Percentiles rank a stretch among this genome's conserved stretches.
These are phyloP conservation scores for Drosophila percnosoma DNA, from an alignment of 2,888 invertebrate genomes.

Conservation along the genomic window DNA sequence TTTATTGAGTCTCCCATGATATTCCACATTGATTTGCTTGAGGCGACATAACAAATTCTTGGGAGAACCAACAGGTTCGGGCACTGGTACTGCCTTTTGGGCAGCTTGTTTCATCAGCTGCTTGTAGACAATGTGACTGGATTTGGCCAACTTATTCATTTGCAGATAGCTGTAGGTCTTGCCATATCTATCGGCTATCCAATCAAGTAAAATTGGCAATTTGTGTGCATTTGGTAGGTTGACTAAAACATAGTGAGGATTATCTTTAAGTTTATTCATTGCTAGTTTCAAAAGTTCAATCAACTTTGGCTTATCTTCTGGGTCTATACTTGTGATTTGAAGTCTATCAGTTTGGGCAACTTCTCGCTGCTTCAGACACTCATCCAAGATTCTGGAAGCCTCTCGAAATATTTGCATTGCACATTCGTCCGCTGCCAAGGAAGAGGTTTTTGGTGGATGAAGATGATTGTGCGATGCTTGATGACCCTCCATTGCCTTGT, in stretches of 20 bases:
- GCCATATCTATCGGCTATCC: slow-evolving; percentile 70
- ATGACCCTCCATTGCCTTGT: not conserved
- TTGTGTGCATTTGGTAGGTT: slow-evolving; percentile 72
- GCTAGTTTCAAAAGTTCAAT: slow-evolving; percentile 50
- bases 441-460: not conserved
- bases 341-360: not conserved
- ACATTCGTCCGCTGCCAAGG: slow-evolving; percentile 22
- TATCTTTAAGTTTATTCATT: slow-evolving; percentile 48
- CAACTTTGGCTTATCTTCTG: slow-evolving; percentile 52
- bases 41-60: not conserved
- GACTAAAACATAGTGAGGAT: slow-evolving; percentile 73
- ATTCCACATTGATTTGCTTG: not conserved
- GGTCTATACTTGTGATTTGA: slow-evolving; percentile 52
- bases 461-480: not conserved
- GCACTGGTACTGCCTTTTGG: not conserved
- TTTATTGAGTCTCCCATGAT: slow-evolving; percentile 34
- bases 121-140: slow-evolving; percentile 17
- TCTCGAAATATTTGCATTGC: slow-evolving; percentile 12
- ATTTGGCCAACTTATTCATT: slow-evolving; percentile 28
- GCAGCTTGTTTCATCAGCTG: slow-evolving; percentile 4
- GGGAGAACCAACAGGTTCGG: not conserved
- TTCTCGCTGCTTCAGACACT: not conserved
- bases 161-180: slow-evolving; percentile 45
- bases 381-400: not conserved
- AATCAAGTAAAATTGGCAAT: slow-evolving; percentile 66